Evolutionary conservation across 2,113 vertebrate species (phyloP).

Genomic region (Solea senegalensis): DNA sequence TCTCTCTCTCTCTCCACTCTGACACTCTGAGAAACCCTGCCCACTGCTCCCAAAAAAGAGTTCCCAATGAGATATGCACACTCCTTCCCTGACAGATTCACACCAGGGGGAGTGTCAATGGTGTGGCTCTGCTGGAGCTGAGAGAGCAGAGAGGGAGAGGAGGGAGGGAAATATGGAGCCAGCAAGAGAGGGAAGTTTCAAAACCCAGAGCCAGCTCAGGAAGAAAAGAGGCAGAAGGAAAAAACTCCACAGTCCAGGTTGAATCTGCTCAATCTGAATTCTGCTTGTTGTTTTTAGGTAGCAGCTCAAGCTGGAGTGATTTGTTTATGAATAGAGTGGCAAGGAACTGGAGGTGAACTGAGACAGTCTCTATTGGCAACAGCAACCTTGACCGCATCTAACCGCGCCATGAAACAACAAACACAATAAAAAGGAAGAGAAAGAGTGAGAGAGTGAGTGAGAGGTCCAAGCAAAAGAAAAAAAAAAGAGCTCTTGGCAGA

Average conservation of each 20-base stretch:
- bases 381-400: constrained; percentile 73
- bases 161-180: background rate
- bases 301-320: constrained; percentile 55
- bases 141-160: constrained; percentile 15
- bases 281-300: constrained; percentile 67
- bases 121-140: constrained; percentile 50
- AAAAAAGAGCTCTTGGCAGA: constrained; percentile 59
- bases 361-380: constrained; percentile 76
- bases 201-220: constrained; percentile 24
- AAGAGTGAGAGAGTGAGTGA: constrained; percentile 55
- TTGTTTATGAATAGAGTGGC: constrained; percentile 75
- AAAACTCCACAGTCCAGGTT: constrained; percentile 51
- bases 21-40: constrained; percentile 57
- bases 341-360: constrained; percentile 71
- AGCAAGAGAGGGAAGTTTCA: constrained; percentile 47
- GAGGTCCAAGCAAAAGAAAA: constrained; percentile 25
- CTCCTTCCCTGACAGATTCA: constrained; percentile 56
- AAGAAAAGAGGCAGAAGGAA: constrained; percentile 16
- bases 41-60: constrained; percentile 57
- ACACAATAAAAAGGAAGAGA: constrained; percentile 65
- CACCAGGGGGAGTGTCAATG: constrained; percentile 58
- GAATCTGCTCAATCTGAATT: constrained; percentile 7
- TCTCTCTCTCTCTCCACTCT: constrained; percentile 50
- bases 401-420: constrained; percentile 72
- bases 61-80: constrained; percentile 41